Base-by-base conservation (phyloP, 2,888 invertebrate species). In the Brassicogethes aeneus region DNA sequence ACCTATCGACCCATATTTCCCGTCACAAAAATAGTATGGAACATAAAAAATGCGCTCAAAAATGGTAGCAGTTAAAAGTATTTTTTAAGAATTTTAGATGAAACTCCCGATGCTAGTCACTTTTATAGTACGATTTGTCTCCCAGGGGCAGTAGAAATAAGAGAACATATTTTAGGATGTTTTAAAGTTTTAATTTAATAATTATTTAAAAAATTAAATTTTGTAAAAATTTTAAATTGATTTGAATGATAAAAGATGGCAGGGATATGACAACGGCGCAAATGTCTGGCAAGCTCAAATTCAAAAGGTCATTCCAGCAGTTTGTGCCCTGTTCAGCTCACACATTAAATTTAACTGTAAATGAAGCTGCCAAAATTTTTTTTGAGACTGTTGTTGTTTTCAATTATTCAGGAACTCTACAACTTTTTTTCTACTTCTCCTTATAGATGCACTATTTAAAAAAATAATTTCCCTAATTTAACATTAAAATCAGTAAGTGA, bases 291-390 rank as follows among this genome's bases (percentile, higher is more conserved):
- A 52, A 46, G 46, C 44, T 37, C 43, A 41, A 49, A 44, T 53
- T 29, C 30, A 49, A 36, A 42, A 47, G 16, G 3, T 47, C 16
- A 52, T 52, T 43, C 44, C 49, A 5, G 40, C 48, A 8, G 38
- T 58, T 37, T 43, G 50, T 55, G 13, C 56, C 57, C n/a, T 56
- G 57, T 37, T 39, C 49, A 36, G 39, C 39, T 1, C 57, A 56
- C 40, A 44, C 45, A 17, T 43, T 57, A 31, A 56, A 58, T 54
- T 47, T 53, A 35, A 44, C 54, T n/a, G 51, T 56, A 13, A 54
- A 50, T 37, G 53, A 55, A 37, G 50, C 50, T 17, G 53, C 52
- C 3, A 47, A 48, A 13, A 32, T 41, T 36, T 40, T 36, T 12
- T 15, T 37, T 8, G 40, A 47, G 34, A 42, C 51, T 3, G 36